These are phyloP conservation scores for Siderastrea siderea DNA, from an alignment of 92 coral and sea anemone species.

Conservation along the genomic window DNA sequence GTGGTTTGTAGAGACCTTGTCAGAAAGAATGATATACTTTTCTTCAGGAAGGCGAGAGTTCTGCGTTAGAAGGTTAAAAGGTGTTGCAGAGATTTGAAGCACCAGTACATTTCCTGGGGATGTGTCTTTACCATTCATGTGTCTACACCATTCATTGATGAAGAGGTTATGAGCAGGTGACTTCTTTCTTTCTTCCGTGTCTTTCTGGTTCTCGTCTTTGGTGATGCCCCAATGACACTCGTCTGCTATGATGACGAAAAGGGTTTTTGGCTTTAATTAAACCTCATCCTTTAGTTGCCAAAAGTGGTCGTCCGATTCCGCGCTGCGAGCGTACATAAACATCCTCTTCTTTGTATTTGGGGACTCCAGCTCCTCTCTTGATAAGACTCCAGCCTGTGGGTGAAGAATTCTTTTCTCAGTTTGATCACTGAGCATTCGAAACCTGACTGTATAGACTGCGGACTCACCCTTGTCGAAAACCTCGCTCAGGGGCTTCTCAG, in stretches of 20 bases:
- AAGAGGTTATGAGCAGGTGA: conserved; percentile 49
- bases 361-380: conserved; percentile 13
- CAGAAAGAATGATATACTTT: background rate
- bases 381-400: conserved; percentile 54
- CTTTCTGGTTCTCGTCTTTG: conserved; percentile 28
- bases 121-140: background rate
- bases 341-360: conserved; percentile 10
- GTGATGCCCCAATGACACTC: conserved; percentile 69
- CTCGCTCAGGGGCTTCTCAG: conserved; percentile 15
- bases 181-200: no score
- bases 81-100: conserved; percentile 57
- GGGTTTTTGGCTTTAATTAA: conserved; percentile 24
- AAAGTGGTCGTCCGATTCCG: conserved; percentile 33
- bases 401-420: conserved; percentile 58
- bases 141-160: conserved; percentile 41
- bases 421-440: conserved; percentile 61
- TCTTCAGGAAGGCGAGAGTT: conserved; percentile 50
- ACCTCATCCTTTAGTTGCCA: conserved; percentile 19
- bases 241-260: conserved; percentile 54
- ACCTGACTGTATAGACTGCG: conserved; percentile 57
- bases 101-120: conserved; percentile 46
- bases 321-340: conserved; percentile 52
- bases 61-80: conserved; percentile 45
- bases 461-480: conserved; percentile 50
- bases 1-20: background rate